phyloP scores from a whole-genome alignment of 2,888 invertebrate species.

The Myopa tessellatipennis region DNA sequence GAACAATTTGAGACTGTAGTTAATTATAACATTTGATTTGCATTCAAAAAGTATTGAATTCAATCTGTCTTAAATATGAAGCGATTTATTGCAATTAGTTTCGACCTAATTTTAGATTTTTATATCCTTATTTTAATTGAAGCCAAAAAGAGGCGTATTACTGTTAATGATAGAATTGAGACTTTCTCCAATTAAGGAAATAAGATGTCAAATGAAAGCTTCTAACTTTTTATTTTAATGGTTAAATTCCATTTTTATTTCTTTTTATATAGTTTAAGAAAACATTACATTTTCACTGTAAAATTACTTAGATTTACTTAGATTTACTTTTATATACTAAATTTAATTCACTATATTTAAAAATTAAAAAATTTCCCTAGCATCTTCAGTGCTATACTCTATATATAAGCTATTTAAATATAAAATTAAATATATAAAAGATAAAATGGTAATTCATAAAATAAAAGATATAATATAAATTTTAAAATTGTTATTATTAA shows the following conservation, averaged over 20 bases:
- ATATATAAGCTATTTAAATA: slow-evolving; percentile 67
- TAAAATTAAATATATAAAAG: slow-evolving; percentile 47
- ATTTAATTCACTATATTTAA: slow-evolving; percentile 56
- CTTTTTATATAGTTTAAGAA: slow-evolving; percentile 71
- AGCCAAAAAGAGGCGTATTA: slow-evolving; percentile 72
- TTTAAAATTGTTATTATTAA: no score
- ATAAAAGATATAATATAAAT: no score
- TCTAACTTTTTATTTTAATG: slow-evolving; percentile 73
- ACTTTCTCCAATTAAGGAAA: slow-evolving; percentile 69
- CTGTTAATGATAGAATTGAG: slow-evolving; percentile 54
- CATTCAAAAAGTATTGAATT: no score
- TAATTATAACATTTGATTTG: no score
- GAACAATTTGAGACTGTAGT: no score
- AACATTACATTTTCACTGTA: slow-evolving; percentile 77
- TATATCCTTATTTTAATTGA: slow-evolving; percentile 60
- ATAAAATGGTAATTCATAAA: slow-evolving; percentile 56
- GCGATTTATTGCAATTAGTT: no score
- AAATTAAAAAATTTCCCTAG: slow-evolving; percentile 64
- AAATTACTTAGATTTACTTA: no score
- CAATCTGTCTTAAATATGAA: no score
- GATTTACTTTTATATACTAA: slow-evolving; percentile 60
- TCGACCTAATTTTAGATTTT: no score
- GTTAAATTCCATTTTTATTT: slow-evolving; percentile 57
- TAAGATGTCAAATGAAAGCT: slow-evolving; percentile 69
- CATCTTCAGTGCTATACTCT: slow-evolving; percentile 50